A percentile compares a stretch with the other conserved stretches of the same genome.
phyloP scores from a whole-genome alignment of 2,888 invertebrate genomes.

The Xylota segnis region DNA sequence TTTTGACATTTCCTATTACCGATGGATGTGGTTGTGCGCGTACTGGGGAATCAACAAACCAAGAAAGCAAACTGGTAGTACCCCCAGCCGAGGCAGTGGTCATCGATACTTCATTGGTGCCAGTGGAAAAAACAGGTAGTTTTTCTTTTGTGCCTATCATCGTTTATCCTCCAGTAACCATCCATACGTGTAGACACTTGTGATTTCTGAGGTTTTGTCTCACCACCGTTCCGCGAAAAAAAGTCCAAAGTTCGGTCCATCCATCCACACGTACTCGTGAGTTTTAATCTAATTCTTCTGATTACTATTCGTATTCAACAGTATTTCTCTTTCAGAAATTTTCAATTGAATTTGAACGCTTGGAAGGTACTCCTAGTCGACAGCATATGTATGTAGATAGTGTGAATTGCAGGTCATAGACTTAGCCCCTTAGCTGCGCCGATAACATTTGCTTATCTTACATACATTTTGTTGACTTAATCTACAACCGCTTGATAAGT shows the following conservation, averaged over 20 bases:
- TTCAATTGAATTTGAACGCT: background rate
- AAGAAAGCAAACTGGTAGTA: background rate
- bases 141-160: background rate
- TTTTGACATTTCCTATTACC: slow-evolving; percentile 17
- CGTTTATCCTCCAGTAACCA: background rate
- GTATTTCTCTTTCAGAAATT: background rate
- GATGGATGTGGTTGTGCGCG: background rate
- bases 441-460: background rate
- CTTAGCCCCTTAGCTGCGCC: background rate
- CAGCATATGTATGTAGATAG: background rate
- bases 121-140: background rate
- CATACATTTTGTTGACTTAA: background rate
- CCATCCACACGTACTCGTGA: background rate
- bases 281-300: background rate
- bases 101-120: background rate
- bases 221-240: too few relatives aligned
- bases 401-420: slow-evolving; percentile 3
- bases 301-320: background rate
- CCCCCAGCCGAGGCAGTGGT: background rate
- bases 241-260: slow-evolving; percentile 9
- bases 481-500: background rate
- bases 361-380: background rate
- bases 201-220: background rate
- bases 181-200: background rate
- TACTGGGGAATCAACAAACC: slow-evolving; percentile 9